Evolutionary conservation across 2,113 vertebrate species (phyloP), one percentile per base, ranked within the genome.

Genomic region (Crotophaga sulcirostris): DNA sequence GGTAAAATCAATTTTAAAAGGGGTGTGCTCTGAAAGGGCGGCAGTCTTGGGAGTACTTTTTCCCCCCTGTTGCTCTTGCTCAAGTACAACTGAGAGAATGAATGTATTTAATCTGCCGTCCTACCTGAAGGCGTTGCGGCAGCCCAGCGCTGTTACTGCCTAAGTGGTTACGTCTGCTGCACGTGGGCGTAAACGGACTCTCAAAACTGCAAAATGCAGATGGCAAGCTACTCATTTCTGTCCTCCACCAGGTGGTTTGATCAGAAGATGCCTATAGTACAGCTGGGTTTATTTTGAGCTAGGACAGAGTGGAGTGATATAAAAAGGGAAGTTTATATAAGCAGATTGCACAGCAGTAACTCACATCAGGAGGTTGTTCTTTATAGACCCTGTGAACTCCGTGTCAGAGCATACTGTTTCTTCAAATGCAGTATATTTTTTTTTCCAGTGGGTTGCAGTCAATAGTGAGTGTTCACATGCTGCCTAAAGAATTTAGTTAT

Each of bases 311-410:
- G 49, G 62, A 63, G 49, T 49, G 66, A 91, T 87, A 82, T 60
- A 89, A 92, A 92, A 81, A 97, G 96, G 94, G 95, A 95, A 52
- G 20, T 83, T 87, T 89, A 28, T 68, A 2, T 92, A 83, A 84
- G 73, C 73, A 90, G 78, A 84, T 92, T 89, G 80, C 79, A 86
- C 69, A 80, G 89, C 66, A 72, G 51, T 88, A 75, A 11, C 75
- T 89, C 73, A 1, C 78, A 56, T 63, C 70, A 76, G 88, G 60
- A 88, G 88, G 70, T 26, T 69, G 60, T 84, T 97, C 82, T 63
- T 68, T 70, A 47, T 3, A 68, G 80, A 76, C 34, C 77, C 72
- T 72, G 52, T 90, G 87, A 82, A n/a, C 67, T 67, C 51, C 33
- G 10, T 73, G 45, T 58, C 69, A 67, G 56, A 87, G 87, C 67